Evolutionary conservation across 1,140 invertebrate species (phyloP).

Genomic region (Drosophila paulistorum): DNA sequence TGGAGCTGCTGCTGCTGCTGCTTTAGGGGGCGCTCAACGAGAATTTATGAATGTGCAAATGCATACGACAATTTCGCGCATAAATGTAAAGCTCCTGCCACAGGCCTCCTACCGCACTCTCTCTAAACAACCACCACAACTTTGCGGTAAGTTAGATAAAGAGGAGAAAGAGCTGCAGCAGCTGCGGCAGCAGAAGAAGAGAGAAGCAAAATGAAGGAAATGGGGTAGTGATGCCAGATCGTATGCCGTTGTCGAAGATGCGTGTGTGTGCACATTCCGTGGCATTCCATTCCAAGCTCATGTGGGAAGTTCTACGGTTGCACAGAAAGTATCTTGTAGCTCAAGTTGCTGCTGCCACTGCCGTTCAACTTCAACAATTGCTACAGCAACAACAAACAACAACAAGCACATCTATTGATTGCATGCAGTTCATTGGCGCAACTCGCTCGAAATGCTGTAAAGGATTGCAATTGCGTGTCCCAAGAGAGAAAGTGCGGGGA

Average conservation of each 20-base stretch:
- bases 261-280: constrained; percentile 76
- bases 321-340: constrained; percentile 71
- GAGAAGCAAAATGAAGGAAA: background rate
- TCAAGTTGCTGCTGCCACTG: constrained; percentile 42
- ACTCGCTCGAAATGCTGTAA: background rate
- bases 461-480: constrained; percentile 31
- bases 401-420: constrained; percentile 71
- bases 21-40: constrained; percentile 77
- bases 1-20: constrained; percentile 48
- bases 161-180: background rate
- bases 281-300: constrained; percentile 54
- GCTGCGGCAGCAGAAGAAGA: background rate
- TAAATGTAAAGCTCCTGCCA: constrained; percentile 74
- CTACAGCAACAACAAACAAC: constrained; percentile 6
- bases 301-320: constrained; percentile 72
- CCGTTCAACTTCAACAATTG: constrained; percentile 6
- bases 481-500: too few species aligned
- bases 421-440: constrained; percentile 72
- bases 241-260: constrained; percentile 72
- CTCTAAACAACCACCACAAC: constrained; percentile 60
- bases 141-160: constrained; percentile 33
- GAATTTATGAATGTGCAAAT: constrained; percentile 82
- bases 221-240: constrained; percentile 27
- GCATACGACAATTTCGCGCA: constrained; percentile 80
- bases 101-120: constrained; percentile 10